Evolutionary conservation across 2,888 invertebrate genomes (phyloP).

Genomic region (Stramonita haemastoma): DNA sequence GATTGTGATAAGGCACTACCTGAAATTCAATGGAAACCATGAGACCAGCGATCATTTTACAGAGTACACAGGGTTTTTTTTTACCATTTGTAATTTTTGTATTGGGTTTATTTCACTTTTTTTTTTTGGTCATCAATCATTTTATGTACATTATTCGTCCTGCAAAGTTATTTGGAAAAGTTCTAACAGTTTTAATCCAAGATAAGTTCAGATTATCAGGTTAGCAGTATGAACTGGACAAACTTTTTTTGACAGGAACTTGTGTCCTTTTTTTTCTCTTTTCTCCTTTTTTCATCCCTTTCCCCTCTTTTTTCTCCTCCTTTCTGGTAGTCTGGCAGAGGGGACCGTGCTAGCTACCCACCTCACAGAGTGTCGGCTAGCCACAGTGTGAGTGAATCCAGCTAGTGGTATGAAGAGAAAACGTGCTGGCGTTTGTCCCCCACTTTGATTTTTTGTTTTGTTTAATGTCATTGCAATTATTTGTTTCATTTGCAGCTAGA

Average conservation of each 20-base stretch:
- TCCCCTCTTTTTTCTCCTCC: background rate
- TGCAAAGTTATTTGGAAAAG: no score
- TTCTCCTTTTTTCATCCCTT: background rate
- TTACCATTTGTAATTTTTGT: no score
- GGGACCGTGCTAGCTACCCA: background rate
- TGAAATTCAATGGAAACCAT: slow-evolving; percentile 29
- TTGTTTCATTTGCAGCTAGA: slow-evolving; percentile 39
- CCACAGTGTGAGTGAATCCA: background rate
- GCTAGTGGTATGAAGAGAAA: slow-evolving; percentile 6
- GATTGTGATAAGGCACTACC: slow-evolving; percentile 1
- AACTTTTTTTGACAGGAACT: no score
- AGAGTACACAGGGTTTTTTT: background rate
- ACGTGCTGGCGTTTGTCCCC: slow-evolving; percentile 41
- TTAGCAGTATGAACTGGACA: no score
- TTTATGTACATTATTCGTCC: background rate
- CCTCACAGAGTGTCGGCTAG: background rate
- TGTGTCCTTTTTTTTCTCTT: background rate
- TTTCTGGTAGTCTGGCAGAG: background rate
- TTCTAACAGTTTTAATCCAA: no score
- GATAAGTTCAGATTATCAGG: no score
- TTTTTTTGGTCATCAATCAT: background rate
- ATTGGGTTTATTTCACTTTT: no score
- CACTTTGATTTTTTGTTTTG: background rate
- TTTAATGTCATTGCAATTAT: slow-evolving; percentile 14
- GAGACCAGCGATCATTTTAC: background rate